These are phyloP conservation scores for Andrena chrysosceles DNA, from an alignment of 2,888 invertebrate genomes.

Conservation along the genomic window DNA sequence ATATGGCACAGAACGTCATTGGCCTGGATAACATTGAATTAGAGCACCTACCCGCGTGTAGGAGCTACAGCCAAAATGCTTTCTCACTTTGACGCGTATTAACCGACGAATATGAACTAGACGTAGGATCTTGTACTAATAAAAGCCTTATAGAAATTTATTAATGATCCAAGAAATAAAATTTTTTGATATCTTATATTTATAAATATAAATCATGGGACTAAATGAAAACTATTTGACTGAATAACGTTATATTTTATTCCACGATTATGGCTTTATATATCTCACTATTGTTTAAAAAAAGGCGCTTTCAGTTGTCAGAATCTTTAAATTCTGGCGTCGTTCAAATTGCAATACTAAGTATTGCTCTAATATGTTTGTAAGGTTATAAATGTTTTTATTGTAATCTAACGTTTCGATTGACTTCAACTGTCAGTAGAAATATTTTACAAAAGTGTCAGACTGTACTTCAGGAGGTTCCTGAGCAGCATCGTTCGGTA, in stretches of 20 bases:
- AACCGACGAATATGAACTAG: background rate
- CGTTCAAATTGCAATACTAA: too few relatives aligned
- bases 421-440: background rate
- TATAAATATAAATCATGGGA: background rate
- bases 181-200: background rate
- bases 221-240: too few relatives aligned
- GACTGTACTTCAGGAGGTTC: conserved; percentile 4
- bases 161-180: background rate
- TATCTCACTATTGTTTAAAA: too few relatives aligned
- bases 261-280: too few relatives aligned
- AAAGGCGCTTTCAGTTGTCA: too few relatives aligned
- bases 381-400: too few relatives aligned
- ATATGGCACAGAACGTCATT: conserved; percentile 35
- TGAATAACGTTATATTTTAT: too few relatives aligned
- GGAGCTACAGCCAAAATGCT: conserved; percentile 9
- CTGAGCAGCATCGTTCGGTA: conserved; percentile 1
- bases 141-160: background rate
- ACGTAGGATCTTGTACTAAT: conserved; percentile 11
- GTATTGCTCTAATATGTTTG: too few relatives aligned
- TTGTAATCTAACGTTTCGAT: too few relatives aligned
- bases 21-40: conserved; percentile 1
- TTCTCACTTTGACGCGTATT: conserved; percentile 23
- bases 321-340: too few relatives aligned
- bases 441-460: too few relatives aligned
- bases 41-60: conserved; percentile 15